phyloP scores from a whole-genome alignment of 2,797 vertebrate species.

The Cheirogaleus major region DNA sequence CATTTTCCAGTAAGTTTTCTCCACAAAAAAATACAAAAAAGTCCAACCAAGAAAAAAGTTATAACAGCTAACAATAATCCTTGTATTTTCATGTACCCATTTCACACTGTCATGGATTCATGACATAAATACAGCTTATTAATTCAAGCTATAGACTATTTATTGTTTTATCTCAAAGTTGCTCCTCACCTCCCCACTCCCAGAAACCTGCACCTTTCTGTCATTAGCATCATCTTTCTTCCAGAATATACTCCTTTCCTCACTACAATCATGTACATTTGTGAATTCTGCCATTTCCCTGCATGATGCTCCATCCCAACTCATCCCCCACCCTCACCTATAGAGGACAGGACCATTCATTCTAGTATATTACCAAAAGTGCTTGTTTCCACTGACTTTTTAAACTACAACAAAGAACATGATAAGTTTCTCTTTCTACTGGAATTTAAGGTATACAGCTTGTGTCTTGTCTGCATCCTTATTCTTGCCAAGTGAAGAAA shows the following conservation, averaged over 20 bases:
- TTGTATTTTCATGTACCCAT: background rate
- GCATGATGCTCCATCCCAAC: too few species aligned
- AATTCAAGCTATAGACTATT: background rate
- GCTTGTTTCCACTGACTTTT: background rate
- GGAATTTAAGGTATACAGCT: background rate
- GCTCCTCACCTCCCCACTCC: accelerated
- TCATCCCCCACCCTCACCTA: accelerated
- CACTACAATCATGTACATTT: background rate
- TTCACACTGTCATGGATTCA: background rate
- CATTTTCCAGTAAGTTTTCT: background rate
- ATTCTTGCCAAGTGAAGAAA: background rate
- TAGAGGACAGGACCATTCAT: background rate
- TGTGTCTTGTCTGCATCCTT: background rate
- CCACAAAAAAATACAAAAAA: background rate
- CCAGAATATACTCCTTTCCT: background rate
- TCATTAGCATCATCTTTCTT: background rate
- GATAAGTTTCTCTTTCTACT: background rate
- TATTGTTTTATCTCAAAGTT: background rate
- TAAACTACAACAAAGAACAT: background rate
- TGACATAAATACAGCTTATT: background rate
- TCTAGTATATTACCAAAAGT: background rate
- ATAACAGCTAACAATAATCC: background rate
- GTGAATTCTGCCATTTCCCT: background rate
- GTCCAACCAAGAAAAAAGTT: accelerated
- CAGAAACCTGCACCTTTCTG: background rate